phyloP scores from a whole-genome alignment of 1,140 invertebrate genomes.

The Ericerus pela region DNA sequence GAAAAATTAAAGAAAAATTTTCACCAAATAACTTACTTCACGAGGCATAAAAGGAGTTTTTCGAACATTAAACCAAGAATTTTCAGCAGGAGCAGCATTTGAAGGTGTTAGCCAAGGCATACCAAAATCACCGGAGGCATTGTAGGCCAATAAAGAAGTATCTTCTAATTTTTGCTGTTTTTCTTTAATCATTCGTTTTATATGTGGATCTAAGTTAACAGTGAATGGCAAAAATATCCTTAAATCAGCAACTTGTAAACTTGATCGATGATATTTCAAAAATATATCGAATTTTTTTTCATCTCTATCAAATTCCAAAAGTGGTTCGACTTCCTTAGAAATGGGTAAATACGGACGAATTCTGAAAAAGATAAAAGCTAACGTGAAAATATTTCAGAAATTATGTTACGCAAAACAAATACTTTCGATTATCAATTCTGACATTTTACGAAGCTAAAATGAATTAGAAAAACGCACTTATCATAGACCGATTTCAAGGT shows the following conservation, averaged over 20 bases:
- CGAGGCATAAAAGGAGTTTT: not conserved
- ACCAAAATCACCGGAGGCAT: not conserved
- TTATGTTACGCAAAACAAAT: not conserved
- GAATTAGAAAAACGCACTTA: conserved; percentile 42
- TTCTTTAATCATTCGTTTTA: conserved; percentile 91
- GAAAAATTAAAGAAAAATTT: no score
- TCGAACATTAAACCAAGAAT: not conserved
- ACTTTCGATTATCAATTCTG: not conserved
- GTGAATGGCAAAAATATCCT: conserved; percentile 92
- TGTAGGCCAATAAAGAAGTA: not conserved
- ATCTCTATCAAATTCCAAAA: conserved; percentile 82
- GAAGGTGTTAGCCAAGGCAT: not conserved
- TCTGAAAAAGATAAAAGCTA: conserved; percentile 33
- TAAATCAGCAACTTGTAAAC: conserved; percentile 67
- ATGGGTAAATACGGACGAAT: conserved; percentile 63
- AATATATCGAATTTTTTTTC: conserved; percentile 89
- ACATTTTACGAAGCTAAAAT: not conserved
- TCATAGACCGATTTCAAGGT: conserved; percentile 81
- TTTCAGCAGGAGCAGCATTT: not conserved
- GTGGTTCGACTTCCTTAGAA: conserved; percentile 71
- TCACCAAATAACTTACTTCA: not conserved
- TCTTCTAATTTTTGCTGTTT: conserved; percentile 20
- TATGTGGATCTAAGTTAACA: conserved; percentile 90
- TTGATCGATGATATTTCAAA: conserved; percentile 67
- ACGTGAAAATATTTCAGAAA: not conserved